Percentiles rank a stretch among this genome's conserved stretches.
These are phyloP conservation scores for Papilio polyxenes DNA, from an alignment of 1,140 invertebrate genomes.

Conservation along the genomic window DNA sequence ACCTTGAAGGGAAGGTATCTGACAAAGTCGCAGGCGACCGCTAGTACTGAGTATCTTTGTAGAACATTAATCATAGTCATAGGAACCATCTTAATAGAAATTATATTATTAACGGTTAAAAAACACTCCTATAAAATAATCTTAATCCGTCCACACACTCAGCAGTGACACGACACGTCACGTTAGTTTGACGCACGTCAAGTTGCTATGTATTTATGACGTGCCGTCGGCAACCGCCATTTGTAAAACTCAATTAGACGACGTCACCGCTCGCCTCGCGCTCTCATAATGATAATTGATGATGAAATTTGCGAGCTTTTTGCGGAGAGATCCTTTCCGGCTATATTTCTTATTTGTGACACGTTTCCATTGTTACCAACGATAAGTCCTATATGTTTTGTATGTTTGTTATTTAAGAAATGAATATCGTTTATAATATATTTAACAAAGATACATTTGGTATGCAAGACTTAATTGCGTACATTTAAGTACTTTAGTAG, in stretches of 20 bases:
- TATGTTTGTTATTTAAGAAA: not conserved
- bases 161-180: conserved; percentile 36
- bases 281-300: conserved; percentile 80
- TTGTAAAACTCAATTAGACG: conserved; percentile 78
- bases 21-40: no score
- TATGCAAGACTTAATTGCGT: not conserved
- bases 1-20: no score
- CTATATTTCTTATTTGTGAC: conserved; percentile 66
- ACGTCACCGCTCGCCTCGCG: conserved; percentile 53
- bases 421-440: not conserved
- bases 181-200: conserved; percentile 43
- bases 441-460: not conserved
- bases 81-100: no score
- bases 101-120: not conserved
- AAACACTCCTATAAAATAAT: not conserved
- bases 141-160: conserved; percentile 7
- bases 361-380: conserved; percentile 56
- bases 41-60: no score
- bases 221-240: conserved; percentile 60
- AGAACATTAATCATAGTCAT: no score
- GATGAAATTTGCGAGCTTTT: conserved; percentile 78
- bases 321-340: conserved; percentile 70
- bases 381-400: conserved; percentile 37
- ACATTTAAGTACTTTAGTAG: not conserved
- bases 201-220: conserved; percentile 63